Base-by-base conservation (phyloP, 2,797 vertebrate genomes). In the Mionectes olivaceus region DNA sequence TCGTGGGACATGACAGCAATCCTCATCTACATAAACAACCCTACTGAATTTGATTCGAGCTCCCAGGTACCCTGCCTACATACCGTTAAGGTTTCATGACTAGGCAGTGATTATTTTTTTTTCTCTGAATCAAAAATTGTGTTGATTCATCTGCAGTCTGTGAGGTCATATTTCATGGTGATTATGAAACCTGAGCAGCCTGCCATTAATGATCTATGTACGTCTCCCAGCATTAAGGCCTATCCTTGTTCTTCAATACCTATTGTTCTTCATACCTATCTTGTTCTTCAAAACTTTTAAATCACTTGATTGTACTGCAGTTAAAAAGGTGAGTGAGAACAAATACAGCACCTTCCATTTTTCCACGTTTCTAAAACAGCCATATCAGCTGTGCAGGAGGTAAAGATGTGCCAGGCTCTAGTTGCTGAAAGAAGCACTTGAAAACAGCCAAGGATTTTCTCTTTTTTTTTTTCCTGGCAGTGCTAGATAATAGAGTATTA, bases 261-360 rank as follows among this genome's bases (percentile, higher is more conserved):
- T 35, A 35, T 35, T 35, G 35, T 35, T 35, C 35, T 35, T 35
- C 59, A 22, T 89, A 52, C 19, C n/a, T 79, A 1, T 59, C 79
- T 59, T 82, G n/a, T 87, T 75, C 76, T 63, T 87, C 74, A 88
- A 5, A 90, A 73, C 32, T 59, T 93, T 60, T 70, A 73, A 32
- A 61, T 76, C 10, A 8, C 30, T 77, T 57, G 49, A 6, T 82
- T 83, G 57, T 83, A 60, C 59, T 2, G 2, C 64, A 53, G 0
- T 84, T 33, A 53, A 81, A 85, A 91, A 93, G 83, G 82, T 91
- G 93, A 93, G 93, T 94, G 77, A 61, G 69, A 75, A 65, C 2
- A 13, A 81, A 46, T 50, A 11, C 3, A 7, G 7, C 46, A 71
- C 30, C n/a, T 89, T 68, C 41, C 12, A 32, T 41, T n/a, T 56